A percentile compares a stretch with the other conserved stretches of the same genome.
Evolutionary conservation across 2,113 vertebrate species (phyloP).

Genomic region (Channa maculata): DNA sequence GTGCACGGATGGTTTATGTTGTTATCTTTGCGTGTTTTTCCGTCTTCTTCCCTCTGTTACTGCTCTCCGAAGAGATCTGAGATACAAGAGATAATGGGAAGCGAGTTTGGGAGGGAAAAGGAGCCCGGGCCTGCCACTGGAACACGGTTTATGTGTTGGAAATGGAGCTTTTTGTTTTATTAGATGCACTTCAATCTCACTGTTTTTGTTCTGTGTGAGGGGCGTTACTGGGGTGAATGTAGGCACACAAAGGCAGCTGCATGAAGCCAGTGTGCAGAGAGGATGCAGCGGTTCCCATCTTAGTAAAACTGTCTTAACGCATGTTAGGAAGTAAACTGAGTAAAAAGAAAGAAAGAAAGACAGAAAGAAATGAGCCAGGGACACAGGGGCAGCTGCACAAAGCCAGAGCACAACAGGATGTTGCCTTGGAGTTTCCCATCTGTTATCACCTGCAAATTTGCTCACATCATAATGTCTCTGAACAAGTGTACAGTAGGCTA

Average conservation of each 20-base stretch:
- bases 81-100: constrained; percentile 37
- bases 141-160: constrained; percentile 29
- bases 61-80: constrained; percentile 5
- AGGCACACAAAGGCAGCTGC: constrained; percentile 76
- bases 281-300: constrained; percentile 60
- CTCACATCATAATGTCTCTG: constrained; percentile 1
- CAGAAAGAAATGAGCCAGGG: constrained; percentile 5
- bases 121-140: background rate
- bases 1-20: constrained; percentile 55
- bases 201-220: constrained; percentile 71
- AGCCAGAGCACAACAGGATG: constrained; percentile 31
- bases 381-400: constrained; percentile 37
- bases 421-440: constrained; percentile 23
- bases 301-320: constrained; percentile 23
- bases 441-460: constrained; percentile 24
- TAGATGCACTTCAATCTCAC: constrained; percentile 35
- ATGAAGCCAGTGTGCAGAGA: constrained; percentile 45
- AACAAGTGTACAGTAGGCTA: background rate
- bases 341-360: background rate
- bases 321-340: constrained; percentile 38
- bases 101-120: background rate
- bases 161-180: constrained; percentile 23
- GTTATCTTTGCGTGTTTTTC: constrained; percentile 44
- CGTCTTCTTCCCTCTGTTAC: constrained; percentile 29
- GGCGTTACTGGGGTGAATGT: constrained; percentile 60